Evolutionary conservation across 2,888 invertebrate genomes (phyloP).

Genomic region (Erebia palarica): DNA sequence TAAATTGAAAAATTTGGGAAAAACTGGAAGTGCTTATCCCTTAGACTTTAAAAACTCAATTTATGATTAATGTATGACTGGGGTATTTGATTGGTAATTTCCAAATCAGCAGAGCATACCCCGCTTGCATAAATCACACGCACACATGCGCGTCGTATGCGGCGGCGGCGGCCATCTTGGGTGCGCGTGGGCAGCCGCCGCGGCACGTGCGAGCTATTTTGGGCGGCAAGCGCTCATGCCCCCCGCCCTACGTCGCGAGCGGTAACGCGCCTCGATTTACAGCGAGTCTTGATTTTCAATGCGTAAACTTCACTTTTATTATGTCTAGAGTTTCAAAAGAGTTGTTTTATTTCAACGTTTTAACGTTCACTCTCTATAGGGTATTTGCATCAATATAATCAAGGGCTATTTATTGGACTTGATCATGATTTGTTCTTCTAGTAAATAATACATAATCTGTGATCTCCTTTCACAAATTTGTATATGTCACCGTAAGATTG

Average conservation of each 20-base stretch:
- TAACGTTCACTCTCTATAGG: neutral
- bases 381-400: neutral
- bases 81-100: neutral
- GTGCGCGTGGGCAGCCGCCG: slow-evolving; percentile 77
- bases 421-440: neutral
- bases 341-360: neutral
- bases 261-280: slow-evolving; percentile 30
- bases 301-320: slow-evolving; percentile 16
- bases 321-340: slow-evolving; percentile 12
- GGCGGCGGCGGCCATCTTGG: slow-evolving; percentile 73
- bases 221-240: slow-evolving; percentile 69
- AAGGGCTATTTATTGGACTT: neutral
- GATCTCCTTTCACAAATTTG: no score
- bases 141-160: slow-evolving; percentile 50
- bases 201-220: slow-evolving; percentile 82
- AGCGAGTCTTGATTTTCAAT: slow-evolving; percentile 32
- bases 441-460: no score
- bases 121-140: slow-evolving; percentile 58
- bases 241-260: slow-evolving; percentile 46
- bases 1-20: no score
- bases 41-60: no score
- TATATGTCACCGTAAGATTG: no score
- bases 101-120: slow-evolving; percentile 21
- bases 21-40: no score
- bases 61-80: no score